A percentile compares a stretch with the other conserved stretches of the same genome.
Conservation (phyloP, 2,113 vertebrate species). For the Tretioscincus oriximinensis region DNA sequence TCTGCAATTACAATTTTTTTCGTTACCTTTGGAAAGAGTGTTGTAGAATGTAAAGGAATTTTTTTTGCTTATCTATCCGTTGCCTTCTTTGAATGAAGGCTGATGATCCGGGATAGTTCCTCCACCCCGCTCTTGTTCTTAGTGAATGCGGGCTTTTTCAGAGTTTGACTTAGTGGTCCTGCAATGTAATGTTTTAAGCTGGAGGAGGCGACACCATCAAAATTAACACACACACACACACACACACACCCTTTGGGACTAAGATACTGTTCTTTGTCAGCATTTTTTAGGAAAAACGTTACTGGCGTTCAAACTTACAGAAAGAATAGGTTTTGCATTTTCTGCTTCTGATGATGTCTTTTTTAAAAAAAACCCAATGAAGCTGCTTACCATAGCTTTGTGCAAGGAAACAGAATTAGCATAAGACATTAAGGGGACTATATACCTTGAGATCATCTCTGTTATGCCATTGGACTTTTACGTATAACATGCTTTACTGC, state of each 20-base stretch:
- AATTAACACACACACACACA: conserved; percentile 32
- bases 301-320: conserved; percentile 48
- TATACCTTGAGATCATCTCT: background rate
- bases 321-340: conserved; percentile 41
- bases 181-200: conserved; percentile 42
- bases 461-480: background rate
- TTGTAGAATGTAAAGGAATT: conserved; percentile 26
- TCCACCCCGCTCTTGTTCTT: background rate
- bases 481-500: background rate
- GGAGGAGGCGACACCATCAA: conserved; percentile 46
- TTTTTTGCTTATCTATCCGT: background rate
- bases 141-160: conserved; percentile 26
- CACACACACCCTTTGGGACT: conserved; percentile 31
- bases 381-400: background rate
- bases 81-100: conserved; percentile 37
- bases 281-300: conserved; percentile 47
- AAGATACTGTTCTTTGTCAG: conserved; percentile 45
- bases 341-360: background rate
- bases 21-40: conserved; percentile 29
- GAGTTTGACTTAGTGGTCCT: conserved; percentile 40
- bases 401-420: background rate
- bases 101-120: conserved; percentile 24
- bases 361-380: background rate
- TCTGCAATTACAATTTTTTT: conserved; percentile 15
- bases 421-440: background rate